These are phyloP conservation scores for Cinara cedri DNA, from an alignment of 2,888 invertebrate species.

Conservation along the genomic window DNA sequence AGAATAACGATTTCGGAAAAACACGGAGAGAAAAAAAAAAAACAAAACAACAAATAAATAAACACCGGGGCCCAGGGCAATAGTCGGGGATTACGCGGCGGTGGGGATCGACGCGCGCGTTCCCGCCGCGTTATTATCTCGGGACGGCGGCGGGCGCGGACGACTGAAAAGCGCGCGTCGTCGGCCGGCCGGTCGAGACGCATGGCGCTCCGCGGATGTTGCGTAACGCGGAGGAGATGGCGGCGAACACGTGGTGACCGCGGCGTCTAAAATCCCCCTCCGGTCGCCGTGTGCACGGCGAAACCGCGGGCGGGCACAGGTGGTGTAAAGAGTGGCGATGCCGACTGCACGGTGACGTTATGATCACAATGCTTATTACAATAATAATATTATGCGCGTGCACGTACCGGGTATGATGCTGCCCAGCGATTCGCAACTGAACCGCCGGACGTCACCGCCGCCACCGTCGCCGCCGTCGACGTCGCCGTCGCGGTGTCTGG, in stretches of 20 bases:
- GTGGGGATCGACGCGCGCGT: background rate
- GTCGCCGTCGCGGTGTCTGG: background rate
- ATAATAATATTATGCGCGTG: background rate
- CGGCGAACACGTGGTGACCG: conserved; percentile 33
- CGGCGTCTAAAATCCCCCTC: background rate
- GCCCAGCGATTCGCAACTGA: conserved; percentile 44
- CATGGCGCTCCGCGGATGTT: background rate
- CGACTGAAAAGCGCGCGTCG: background rate
- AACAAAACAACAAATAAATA: no score
- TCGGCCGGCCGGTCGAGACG: background rate
- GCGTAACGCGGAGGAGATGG: no score
- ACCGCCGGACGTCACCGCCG: conserved; percentile 11
- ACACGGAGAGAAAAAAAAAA: background rate
- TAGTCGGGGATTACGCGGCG: no score
- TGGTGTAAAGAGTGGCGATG: no score
- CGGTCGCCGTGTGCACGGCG: background rate
- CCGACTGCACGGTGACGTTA: no score
- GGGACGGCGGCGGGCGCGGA: background rate
- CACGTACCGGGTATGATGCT: conserved; percentile 41
- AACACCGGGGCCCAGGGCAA: no score
- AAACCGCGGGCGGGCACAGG: background rate
- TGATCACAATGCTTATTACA: no score
- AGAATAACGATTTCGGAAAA: background rate
- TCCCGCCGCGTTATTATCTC: no score
- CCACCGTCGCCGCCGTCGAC: background rate